These are phyloP conservation scores for Hyposmocoma kahamanoa DNA, from an alignment of 1,140 invertebrate species.

Conservation along the genomic window DNA sequence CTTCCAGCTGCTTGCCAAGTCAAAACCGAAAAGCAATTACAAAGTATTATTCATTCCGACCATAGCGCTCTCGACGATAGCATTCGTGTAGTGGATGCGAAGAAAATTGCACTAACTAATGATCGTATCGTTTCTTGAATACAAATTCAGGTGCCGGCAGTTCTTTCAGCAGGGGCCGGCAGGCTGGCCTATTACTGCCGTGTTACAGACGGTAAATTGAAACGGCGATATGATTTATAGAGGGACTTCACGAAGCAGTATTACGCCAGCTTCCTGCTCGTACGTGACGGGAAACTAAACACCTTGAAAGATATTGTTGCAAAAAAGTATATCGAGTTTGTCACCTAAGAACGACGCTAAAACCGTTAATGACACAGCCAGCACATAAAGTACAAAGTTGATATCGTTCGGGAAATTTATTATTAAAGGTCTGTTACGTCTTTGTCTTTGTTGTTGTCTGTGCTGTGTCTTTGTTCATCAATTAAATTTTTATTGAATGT, in stretches of 20 bases:
- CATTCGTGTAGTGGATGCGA: conserved; percentile 50
- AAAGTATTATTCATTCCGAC: conserved; percentile 48
- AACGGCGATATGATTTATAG: conserved; percentile 66
- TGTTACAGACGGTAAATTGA: conserved; percentile 61
- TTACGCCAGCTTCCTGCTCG: conserved; percentile 50
- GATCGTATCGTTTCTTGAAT: conserved; percentile 64
- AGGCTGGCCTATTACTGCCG: conserved; percentile 45
- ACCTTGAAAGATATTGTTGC: neutral
- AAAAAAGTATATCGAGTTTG: neutral
- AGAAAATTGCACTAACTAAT: conserved; percentile 66
- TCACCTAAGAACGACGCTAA: too few species aligned
- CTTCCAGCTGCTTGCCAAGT: conserved; percentile 27
- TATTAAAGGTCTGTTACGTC: too few species aligned
- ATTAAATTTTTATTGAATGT: too few species aligned
- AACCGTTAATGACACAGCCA: too few species aligned
- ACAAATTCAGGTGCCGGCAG: conserved; percentile 62
- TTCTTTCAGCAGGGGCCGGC: conserved; percentile 38
- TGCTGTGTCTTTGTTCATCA: too few species aligned
- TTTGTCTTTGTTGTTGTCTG: too few species aligned
- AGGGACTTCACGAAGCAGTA: conserved; percentile 50
- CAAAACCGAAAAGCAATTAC: conserved; percentile 41
- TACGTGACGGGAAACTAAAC: conserved; percentile 55
- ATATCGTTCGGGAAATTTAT: too few species aligned
- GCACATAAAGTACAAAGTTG: too few species aligned
- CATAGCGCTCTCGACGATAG: conserved; percentile 34